These are phyloP conservation scores for Drosophila saltans DNA, from an alignment of 1,140 invertebrate species.

Conservation along the genomic window DNA sequence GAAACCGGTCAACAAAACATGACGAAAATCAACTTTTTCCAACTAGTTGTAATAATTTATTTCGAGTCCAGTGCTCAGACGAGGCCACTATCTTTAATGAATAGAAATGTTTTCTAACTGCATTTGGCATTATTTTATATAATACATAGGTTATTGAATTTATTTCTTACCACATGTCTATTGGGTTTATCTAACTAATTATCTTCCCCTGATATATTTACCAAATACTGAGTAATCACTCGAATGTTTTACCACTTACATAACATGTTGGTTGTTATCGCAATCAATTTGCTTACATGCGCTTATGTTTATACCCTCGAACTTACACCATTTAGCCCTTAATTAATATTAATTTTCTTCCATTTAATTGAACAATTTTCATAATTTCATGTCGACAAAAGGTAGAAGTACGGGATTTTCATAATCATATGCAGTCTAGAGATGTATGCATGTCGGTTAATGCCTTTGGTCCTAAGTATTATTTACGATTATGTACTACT, in stretches of 20 bases:
- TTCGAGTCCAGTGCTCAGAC: no score
- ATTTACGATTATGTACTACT: background rate
- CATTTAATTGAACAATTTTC: slow-evolving; percentile 8
- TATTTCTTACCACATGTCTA: background rate
- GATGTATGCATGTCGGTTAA: no score
- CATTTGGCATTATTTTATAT: no score
- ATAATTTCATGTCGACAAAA: background rate
- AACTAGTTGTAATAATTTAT: no score
- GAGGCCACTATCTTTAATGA: no score
- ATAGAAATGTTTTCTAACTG: no score
- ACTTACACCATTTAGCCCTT: background rate
- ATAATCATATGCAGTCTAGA: background rate
- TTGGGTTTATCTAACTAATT: background rate
- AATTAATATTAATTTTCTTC: slow-evolving; percentile 1
- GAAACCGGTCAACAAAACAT: background rate
- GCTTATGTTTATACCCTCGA: background rate
- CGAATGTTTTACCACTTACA: background rate
- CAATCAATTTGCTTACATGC: background rate
- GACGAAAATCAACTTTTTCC: no score
- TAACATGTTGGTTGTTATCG: background rate
- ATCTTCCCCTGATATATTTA: background rate
- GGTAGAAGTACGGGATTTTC: background rate
- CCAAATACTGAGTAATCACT: background rate
- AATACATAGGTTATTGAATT: no score
- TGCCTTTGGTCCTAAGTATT: background rate